These are phyloP conservation scores for Zeuzera pyrina DNA, from an alignment of 2,888 invertebrate genomes.

Conservation along the genomic window DNA sequence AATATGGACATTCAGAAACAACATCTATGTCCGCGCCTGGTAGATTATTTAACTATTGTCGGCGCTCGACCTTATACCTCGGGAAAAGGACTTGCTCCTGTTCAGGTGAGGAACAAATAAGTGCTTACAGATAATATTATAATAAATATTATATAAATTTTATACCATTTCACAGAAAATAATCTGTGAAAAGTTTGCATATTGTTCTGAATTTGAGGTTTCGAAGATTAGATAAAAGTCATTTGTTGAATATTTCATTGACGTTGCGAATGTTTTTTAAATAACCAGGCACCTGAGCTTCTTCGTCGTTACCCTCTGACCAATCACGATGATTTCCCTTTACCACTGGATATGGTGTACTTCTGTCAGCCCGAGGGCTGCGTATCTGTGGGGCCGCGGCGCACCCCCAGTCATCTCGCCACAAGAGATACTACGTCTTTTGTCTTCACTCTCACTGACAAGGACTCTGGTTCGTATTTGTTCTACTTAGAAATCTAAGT, in stretches of 20 bases:
- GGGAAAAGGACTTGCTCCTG: constrained; percentile 79
- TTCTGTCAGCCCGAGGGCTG: constrained; percentile 99
- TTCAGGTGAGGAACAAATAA: constrained; percentile 87
- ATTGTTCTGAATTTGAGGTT: too few species aligned
- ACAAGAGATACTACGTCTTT: constrained; percentile 96
- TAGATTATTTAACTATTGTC: constrained; percentile 98
- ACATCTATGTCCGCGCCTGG: constrained; percentile 87
- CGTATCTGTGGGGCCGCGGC: constrained; percentile 90
- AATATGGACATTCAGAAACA: constrained; percentile 79
- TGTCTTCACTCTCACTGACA: constrained; percentile 98
- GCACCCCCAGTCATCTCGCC: constrained; percentile 58
- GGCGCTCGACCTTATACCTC: constrained; percentile 86
- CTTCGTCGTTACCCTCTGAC: constrained; percentile 95
- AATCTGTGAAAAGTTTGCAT: too few species aligned
- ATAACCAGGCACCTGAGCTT: constrained; percentile 87
- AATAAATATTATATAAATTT: too few species aligned
- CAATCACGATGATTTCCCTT: constrained; percentile 96
- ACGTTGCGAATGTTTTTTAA: too few species aligned
- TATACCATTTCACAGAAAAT: too few species aligned
- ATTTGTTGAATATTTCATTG: too few species aligned
- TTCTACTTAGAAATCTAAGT: too few species aligned
- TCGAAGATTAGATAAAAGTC: too few species aligned
- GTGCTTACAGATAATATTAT: too few species aligned
- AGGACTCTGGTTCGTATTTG: constrained; percentile 86
- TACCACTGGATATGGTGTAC: constrained; percentile 98